Evolutionary conservation across 2,888 invertebrate genomes (phyloP).

Genomic region (Tortrix viridana): DNA sequence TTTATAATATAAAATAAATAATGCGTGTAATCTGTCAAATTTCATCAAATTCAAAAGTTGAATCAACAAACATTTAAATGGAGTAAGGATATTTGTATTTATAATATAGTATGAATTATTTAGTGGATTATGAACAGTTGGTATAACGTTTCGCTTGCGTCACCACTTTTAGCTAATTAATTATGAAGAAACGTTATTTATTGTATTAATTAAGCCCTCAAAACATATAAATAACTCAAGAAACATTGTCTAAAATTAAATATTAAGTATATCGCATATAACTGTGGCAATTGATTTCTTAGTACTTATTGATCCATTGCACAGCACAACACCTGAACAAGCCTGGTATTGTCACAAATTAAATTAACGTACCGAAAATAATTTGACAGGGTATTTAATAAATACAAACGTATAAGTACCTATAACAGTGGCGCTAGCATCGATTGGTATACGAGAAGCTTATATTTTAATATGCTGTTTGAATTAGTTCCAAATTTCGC

Average conservation of each 20-base stretch:
- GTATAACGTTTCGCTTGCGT: not conserved
- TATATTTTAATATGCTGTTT: not conserved
- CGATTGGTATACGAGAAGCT: not conserved
- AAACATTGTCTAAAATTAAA: not conserved
- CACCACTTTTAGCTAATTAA: not conserved
- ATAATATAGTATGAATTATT: too few species aligned
- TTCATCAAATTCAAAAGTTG: too few species aligned
- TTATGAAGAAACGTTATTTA: not conserved
- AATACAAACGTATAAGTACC: not conserved
- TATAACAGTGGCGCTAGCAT: not conserved
- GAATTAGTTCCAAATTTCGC: not conserved
- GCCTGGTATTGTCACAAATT: slow-evolving; percentile 50
- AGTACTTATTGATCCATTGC: slow-evolving; percentile 50
- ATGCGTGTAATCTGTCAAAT: too few species aligned
- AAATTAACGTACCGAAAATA: slow-evolving; percentile 58
- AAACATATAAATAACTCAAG: not conserved
- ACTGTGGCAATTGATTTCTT: not conserved
- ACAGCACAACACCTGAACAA: slow-evolving; percentile 46
- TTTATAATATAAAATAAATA: too few species aligned
- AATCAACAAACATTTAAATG: too few species aligned
- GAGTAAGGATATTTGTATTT: too few species aligned
- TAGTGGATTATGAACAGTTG: too few species aligned
- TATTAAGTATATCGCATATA: not conserved
- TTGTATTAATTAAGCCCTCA: not conserved
- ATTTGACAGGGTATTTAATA: slow-evolving; percentile 27